These are phyloP conservation scores for Chaetura pelagica DNA, from an alignment of 2,113 vertebrate species.

Conservation along the genomic window DNA sequence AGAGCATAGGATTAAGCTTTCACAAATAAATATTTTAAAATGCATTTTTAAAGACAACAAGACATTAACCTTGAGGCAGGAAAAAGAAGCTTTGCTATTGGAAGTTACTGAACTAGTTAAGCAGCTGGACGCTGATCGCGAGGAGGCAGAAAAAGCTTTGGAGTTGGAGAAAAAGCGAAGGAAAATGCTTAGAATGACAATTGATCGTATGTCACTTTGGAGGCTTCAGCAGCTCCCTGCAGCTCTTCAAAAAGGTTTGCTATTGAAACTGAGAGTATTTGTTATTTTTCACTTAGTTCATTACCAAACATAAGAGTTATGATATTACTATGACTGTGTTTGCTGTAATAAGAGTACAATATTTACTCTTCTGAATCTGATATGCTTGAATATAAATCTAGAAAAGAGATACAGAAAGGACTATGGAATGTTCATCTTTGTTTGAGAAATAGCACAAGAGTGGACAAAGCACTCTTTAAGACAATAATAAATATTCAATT, in stretches of 20 bases:
- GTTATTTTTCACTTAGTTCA: background rate
- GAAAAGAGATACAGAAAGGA: background rate
- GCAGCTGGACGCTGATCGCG: slow-evolving; percentile 82
- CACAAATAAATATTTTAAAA: slow-evolving; percentile 10
- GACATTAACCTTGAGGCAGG: slow-evolving; percentile 72
- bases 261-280: background rate
- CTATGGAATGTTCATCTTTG: background rate
- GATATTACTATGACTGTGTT: background rate
- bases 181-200: slow-evolving; percentile 70
- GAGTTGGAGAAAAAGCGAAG: slow-evolving; percentile 75
- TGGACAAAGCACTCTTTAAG: background rate
- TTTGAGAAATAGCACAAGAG: background rate
- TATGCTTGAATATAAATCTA: background rate
- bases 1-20: slow-evolving; percentile 28
- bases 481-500: background rate
- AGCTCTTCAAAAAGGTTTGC: slow-evolving; percentile 79
- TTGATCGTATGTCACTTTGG: slow-evolving; percentile 80
- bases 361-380: background rate
- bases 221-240: slow-evolving; percentile 78
- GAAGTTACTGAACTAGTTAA: slow-evolving; percentile 84
- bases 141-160: slow-evolving; percentile 81
- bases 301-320: background rate
- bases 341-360: background rate
- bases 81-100: slow-evolving; percentile 79
- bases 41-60: slow-evolving; percentile 65